Evolutionary conservation across 2,113 vertebrate species (phyloP).

Genomic region (Anoura caudifer): DNA sequence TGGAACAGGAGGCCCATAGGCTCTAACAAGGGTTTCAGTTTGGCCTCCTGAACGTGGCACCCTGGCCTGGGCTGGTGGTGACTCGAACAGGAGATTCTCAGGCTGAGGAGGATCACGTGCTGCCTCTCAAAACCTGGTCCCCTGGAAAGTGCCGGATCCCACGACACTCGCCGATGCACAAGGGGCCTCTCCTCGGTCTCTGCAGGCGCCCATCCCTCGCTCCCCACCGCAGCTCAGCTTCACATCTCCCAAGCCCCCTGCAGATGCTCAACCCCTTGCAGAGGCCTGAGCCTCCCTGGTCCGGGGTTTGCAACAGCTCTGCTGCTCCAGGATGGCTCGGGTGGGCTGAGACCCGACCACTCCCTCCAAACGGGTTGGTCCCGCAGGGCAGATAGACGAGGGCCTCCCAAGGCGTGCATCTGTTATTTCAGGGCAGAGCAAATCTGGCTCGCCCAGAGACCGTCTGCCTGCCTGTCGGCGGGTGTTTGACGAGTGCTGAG

Average conservation of each 20-base stretch:
- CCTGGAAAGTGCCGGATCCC: neutral
- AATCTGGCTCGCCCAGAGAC: neutral
- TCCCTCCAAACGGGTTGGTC: neutral
- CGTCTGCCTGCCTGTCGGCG: neutral
- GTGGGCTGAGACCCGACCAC: neutral
- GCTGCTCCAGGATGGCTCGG: neutral
- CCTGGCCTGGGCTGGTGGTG: fast-evolving
- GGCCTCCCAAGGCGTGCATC: neutral
- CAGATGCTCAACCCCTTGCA: fast-evolving
- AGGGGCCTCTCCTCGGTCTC: too few relatives aligned
- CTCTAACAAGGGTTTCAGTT: neutral
- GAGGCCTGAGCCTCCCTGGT: neutral
- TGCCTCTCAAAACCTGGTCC: neutral
- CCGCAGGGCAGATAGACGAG: fast-evolving
- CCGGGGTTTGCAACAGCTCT: neutral
- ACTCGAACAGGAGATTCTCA: neutral
- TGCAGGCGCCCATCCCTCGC: neutral
- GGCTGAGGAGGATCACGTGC: neutral
- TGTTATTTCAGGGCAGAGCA: neutral
- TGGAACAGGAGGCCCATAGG: neutral
- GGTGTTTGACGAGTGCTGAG: neutral
- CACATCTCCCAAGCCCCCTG: neutral
- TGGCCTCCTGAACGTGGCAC: neutral
- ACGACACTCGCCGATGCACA: fast-evolving
- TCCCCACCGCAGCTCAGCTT: neutral